A percentile compares a stretch with the other conserved stretches of the same genome.
Evolutionary conservation across 2,797 vertebrate genomes (phyloP).

Genomic region (Sandelia bainsii): DNA sequence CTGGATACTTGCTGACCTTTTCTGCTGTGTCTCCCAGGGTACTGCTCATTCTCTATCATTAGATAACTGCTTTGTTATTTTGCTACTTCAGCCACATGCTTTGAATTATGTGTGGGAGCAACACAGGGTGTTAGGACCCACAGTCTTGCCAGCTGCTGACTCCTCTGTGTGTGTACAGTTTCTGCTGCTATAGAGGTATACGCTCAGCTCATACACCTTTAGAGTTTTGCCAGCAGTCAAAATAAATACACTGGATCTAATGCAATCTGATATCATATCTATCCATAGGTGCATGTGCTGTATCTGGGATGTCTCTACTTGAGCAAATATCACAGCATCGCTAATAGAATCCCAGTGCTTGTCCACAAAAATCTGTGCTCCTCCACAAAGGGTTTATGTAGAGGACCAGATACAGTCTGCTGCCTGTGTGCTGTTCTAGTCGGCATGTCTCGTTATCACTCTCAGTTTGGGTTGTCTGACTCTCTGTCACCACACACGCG

Average conservation of each 20-base stretch:
- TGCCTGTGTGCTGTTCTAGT: conserved; percentile 24
- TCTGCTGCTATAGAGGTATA: background rate
- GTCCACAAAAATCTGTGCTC: conserved; percentile 13
- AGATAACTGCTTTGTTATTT: background rate
- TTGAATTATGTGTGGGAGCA: conserved; percentile 24
- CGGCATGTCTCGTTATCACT: conserved; percentile 55
- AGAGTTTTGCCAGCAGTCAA: conserved; percentile 18
- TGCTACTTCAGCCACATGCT: conserved; percentile 15
- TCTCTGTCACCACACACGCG: conserved; percentile 26
- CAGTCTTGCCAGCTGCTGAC: conserved; percentile 2
- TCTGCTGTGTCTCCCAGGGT: background rate
- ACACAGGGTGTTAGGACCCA: conserved; percentile 6
- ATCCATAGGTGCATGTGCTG: conserved; percentile 13
- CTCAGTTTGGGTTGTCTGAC: conserved; percentile 48
- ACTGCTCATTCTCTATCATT: conserved; percentile 10
- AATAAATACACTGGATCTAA: conserved; percentile 35
- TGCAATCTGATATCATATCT: conserved; percentile 49
- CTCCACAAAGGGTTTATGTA: conserved; percentile 25
- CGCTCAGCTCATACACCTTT: conserved; percentile 18
- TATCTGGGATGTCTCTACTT: conserved; percentile 50
- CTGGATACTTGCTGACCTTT: conserved; percentile 1
- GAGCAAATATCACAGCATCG: conserved; percentile 36
- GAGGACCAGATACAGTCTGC: conserved; percentile 44
- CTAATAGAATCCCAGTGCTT: conserved; percentile 34
- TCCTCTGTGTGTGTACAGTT: conserved; percentile 18